These are phyloP conservation scores for Colaptes auratus DNA, from an alignment of 2,113 vertebrate genomes.

Conservation along the genomic window DNA sequence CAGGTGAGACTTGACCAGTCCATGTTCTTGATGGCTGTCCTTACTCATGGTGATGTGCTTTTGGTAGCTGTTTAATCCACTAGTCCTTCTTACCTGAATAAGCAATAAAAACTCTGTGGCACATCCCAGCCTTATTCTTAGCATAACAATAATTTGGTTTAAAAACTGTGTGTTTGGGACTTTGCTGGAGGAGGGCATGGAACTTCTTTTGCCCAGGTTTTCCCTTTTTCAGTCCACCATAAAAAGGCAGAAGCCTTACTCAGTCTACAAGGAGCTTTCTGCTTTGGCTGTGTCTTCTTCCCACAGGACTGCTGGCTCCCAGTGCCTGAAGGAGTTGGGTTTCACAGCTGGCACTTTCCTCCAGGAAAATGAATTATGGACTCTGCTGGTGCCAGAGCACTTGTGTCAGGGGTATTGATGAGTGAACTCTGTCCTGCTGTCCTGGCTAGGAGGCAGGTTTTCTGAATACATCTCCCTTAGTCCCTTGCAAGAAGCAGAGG, in stretches of 20 bases:
- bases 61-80: background rate
- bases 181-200: background rate
- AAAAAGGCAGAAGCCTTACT: background rate
- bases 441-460: background rate
- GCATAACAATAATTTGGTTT: background rate
- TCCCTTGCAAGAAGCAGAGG: background rate
- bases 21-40: fast-evolving
- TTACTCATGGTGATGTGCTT: background rate
- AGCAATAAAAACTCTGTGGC: background rate
- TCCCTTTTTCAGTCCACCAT: background rate
- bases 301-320: background rate
- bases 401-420: background rate
- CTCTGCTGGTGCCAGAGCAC: background rate
- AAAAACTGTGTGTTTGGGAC: background rate
- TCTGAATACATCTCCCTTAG: background rate
- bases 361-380: background rate
- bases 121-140: background rate
- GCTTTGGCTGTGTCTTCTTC: background rate
- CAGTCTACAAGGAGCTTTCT: background rate
- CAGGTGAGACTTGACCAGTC: background rate
- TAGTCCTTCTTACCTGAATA: background rate
- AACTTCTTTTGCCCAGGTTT: background rate
- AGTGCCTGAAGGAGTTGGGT: background rate
- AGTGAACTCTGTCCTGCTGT: background rate
- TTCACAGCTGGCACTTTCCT: slow-evolving; percentile 5